Evolutionary conservation across 2,797 vertebrate species (phyloP).

Genomic region (Gallinago solitaria): DNA sequence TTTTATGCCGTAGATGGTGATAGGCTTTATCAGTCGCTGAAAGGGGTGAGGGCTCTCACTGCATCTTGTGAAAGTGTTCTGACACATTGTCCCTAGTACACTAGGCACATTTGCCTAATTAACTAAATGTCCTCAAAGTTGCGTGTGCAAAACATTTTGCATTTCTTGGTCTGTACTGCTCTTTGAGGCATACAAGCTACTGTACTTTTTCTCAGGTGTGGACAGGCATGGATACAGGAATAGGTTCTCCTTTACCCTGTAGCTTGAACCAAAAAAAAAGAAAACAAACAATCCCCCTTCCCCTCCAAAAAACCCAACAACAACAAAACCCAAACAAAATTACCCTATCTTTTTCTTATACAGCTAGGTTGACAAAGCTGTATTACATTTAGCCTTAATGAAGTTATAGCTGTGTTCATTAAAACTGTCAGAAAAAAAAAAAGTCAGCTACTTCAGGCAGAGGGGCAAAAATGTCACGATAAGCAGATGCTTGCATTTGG

Average conservation of each 20-base stretch:
- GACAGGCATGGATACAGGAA: not conserved
- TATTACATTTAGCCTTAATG: not conserved
- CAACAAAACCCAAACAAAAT: rapidly evolving
- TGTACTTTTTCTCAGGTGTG: not conserved
- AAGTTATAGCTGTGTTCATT: not conserved
- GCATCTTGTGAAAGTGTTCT: not conserved
- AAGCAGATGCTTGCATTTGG: not conserved
- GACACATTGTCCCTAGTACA: not conserved
- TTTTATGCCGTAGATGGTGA: not conserved
- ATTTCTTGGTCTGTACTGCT: not conserved
- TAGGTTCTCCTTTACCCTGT: not conserved
- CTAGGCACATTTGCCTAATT: not conserved
- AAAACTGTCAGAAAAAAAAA: not conserved
- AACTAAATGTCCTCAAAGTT: not conserved
- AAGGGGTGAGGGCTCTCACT: not conserved
- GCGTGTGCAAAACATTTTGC: not conserved
- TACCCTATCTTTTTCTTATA: not conserved
- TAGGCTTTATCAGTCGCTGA: not conserved
- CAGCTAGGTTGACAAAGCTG: not conserved
- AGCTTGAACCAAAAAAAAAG: not conserved
- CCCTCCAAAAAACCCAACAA: too few species aligned
- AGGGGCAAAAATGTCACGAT: not conserved
- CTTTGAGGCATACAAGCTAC: not conserved
- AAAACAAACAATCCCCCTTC: not conserved
- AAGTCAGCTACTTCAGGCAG: not conserved